phyloP scores from a whole-genome alignment of 30 jellyfish, hydroid and myxozoan species.

The Aurelia sp. region DNA sequence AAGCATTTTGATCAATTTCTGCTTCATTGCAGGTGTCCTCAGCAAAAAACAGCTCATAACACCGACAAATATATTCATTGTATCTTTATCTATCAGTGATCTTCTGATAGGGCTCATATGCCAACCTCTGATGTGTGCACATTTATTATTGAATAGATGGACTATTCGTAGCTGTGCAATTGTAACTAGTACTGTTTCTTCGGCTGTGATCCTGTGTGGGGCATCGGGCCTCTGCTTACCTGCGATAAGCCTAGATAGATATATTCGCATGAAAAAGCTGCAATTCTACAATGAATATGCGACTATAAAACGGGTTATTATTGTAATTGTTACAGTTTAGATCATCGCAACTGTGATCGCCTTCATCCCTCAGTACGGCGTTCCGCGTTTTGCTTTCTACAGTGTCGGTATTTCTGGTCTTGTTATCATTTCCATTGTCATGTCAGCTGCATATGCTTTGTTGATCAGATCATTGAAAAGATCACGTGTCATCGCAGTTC shows the following conservation, averaged over 20 bases:
- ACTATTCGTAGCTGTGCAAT: neutral
- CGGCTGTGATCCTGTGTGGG: constrained; percentile 42
- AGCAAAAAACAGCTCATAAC: no score
- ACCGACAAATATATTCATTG: constrained; percentile 30
- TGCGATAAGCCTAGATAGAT: constrained; percentile 57
- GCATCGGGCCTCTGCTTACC: constrained; percentile 70
- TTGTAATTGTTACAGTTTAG: constrained; percentile 37
- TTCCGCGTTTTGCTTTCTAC: constrained; percentile 25
- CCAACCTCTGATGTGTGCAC: constrained; percentile 55
- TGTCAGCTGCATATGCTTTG: constrained; percentile 39
- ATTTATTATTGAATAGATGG: constrained; percentile 3
- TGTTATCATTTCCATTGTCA: constrained; percentile 5
- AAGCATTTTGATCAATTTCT: no score
- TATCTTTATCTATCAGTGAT: constrained; percentile 46
- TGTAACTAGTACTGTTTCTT: neutral
- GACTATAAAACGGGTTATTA: constrained; percentile 37
- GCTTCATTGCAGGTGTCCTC: no score
- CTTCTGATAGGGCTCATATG: constrained; percentile 55
- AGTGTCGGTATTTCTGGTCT: constrained; percentile 15
- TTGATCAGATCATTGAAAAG: constrained; percentile 14
- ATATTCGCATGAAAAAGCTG: constrained; percentile 60
- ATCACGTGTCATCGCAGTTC: neutral
- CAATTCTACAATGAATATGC: constrained; percentile 47
- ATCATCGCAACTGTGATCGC: constrained; percentile 25
- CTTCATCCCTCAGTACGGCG: constrained; percentile 38